Evolutionary conservation across 64 coral and sea anemone species (phyloP).

Genomic region (Pocillopora damicornis): DNA sequence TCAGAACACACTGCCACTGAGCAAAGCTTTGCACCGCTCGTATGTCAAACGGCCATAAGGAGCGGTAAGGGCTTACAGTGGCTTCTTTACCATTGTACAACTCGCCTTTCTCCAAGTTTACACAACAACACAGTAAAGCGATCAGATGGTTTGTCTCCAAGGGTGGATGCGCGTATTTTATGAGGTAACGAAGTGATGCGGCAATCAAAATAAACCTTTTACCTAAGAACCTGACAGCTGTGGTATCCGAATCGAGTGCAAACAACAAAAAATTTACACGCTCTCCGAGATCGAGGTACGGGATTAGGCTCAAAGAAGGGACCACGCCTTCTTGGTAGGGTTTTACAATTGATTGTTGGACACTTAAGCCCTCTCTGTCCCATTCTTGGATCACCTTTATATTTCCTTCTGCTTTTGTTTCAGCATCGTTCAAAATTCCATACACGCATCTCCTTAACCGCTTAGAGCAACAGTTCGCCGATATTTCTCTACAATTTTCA

Average conservation of each 20-base stretch:
- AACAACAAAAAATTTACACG: slow-evolving; percentile 13
- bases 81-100: background rate
- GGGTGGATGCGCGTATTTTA: slow-evolving; percentile 32
- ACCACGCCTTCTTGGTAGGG: slow-evolving; percentile 16
- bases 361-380: slow-evolving; percentile 32
- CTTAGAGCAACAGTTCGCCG: slow-evolving; percentile 45
- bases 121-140: slow-evolving; percentile 2
- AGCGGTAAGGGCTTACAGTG: background rate
- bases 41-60: background rate
- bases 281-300: background rate
- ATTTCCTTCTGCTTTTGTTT: background rate
- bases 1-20: slow-evolving; percentile 83
- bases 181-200: slow-evolving; percentile 49
- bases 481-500: slow-evolving; percentile 51
- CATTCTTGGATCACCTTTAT: slow-evolving; percentile 35
- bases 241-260: slow-evolving; percentile 37
- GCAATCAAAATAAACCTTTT: slow-evolving; percentile 37
- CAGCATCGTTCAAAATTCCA: slow-evolving; percentile 38
- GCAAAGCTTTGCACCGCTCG: slow-evolving; percentile 65
- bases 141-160: background rate
- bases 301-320: slow-evolving; percentile 25
- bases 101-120: background rate
- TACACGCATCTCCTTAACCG: slow-evolving; percentile 42
- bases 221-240: background rate
- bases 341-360: slow-evolving; percentile 2